Base-by-base conservation (phyloP, 2,113 vertebrate genomes). In the Tyrannus savana region DNA sequence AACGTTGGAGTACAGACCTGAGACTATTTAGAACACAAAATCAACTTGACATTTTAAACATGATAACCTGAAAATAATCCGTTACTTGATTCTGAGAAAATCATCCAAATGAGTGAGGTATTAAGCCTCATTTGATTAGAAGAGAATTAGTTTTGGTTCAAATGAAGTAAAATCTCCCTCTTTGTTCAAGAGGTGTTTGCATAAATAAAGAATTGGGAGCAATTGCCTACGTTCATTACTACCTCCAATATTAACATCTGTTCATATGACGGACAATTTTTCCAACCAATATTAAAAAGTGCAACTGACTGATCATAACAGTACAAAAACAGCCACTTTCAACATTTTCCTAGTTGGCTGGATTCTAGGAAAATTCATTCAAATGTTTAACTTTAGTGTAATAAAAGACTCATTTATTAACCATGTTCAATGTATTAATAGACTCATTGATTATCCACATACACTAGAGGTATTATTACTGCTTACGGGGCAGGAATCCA, bases 61-160 rank as follows among this genome's bases (percentile, higher is more conserved):
- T 0, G 0, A 83, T 47, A 33, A 74, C 41, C 46, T 73, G 81
- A 92, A 93, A 87, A 87, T 42, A 69, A n/a, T 49, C 71, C 56
- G 35, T 85, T 46, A 62, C 44, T 82, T 89, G 59, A 82, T 82
- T 91, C 25, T 69, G 37, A 83, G 69, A 93, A 96, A 92, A 81
- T 62, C 3, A 89, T 25, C 31, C 23, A 91, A 68, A 84, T 53
- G 18, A 91, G 19, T 50, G 44, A 81, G 41, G 12, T 55, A 44
- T 67, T 39, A 53, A 50, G 21, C 39, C 19, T 28, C 50, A 25
- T 82, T 72, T 35, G 23, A 19, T 39, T 94, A 35, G 83, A 75
- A 66, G 4, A 71, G 27, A 83, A 50, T 46, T 66, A 27, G 11
- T 58, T 90, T 71, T 7, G n/a, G n/a, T n/a, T n/a, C n/a, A n/a